These are phyloP conservation scores for Typhlomys cinereus DNA, from an alignment of 2,113 vertebrate genomes.

Conservation along the genomic window DNA sequence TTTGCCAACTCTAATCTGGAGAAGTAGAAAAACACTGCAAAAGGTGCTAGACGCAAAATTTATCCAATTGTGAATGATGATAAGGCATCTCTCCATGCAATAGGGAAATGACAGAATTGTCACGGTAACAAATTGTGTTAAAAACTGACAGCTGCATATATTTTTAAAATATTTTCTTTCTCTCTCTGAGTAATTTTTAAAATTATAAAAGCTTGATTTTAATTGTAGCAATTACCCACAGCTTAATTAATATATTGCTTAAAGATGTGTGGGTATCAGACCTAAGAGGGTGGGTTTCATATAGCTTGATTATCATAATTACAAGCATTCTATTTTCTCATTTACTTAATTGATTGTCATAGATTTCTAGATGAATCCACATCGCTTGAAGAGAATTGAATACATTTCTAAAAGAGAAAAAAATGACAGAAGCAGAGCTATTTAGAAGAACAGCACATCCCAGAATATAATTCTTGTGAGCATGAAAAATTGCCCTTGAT, in stretches of 20 bases:
- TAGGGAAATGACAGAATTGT: slow-evolving; percentile 22
- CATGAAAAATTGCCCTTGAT: slow-evolving; percentile 62
- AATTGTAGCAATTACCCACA: slow-evolving; percentile 83
- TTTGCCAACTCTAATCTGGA: slow-evolving; percentile 6
- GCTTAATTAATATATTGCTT: slow-evolving; percentile 87
- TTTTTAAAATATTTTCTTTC: slow-evolving; percentile 58
- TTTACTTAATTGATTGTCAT: slow-evolving; percentile 87
- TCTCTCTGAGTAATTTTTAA: slow-evolving; percentile 66
- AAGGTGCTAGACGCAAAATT: not conserved
- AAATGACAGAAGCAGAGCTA: slow-evolving; percentile 54
- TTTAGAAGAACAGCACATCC: slow-evolving; percentile 40
- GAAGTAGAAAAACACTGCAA: slow-evolving; percentile 3
- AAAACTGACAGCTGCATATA: slow-evolving; percentile 61
- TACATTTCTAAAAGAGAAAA: slow-evolving; percentile 47
- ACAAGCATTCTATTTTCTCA: slow-evolving; percentile 85
- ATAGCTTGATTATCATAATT: slow-evolving; percentile 86
- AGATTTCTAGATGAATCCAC: slow-evolving; percentile 81
- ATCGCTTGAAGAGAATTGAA: slow-evolving; percentile 75
- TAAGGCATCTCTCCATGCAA: not conserved
- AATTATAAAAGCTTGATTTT: slow-evolving; percentile 75
- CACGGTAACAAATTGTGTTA: slow-evolving; percentile 49
- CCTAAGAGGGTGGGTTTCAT: slow-evolving; percentile 79
- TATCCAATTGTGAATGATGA: not conserved
- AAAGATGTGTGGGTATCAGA: slow-evolving; percentile 82
- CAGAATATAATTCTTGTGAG: slow-evolving; percentile 38